Evolutionary conservation across 2,888 invertebrate genomes (phyloP), one percentile per base, ranked within the genome.

Genomic region (Leptinotarsa juncta): DNA sequence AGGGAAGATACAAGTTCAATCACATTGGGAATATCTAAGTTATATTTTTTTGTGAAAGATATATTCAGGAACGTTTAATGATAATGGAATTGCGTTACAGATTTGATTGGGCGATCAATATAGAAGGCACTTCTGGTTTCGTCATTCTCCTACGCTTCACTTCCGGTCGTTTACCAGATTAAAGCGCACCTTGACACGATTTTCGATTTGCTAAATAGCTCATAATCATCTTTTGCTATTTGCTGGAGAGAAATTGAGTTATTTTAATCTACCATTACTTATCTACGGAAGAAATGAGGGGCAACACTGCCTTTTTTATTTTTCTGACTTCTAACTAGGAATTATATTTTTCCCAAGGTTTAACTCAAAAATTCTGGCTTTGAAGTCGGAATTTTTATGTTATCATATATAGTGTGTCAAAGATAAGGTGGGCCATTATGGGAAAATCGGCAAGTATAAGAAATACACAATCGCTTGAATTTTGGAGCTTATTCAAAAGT

Each of bases 131-230:
- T 77, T 74, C 80, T 72, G 76, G 77, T 78, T 80, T 79, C 73
- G 76, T 77, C 79, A 77, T 81, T 77, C 80, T 78, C 78, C 79
- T 80, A 80, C 79, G 77, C 80, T 78, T 81, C 80, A 76, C 51
- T 80, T 78, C 79, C 78, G 79, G 79, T 75, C 77, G 77, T 78
- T 78, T 72, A 77, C 74, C 51, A 74, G 76, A 76, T 77, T 77
- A 77, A 70, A 76, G 72, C 71, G 75, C 76, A 77, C 78, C 78
- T 78, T 80, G 76, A 73, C 79, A 78, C 75, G 74, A 73, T 76
- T 77, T 70, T 73, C 68, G 67, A 57, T 73, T 75, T 72, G n/a
- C 57, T 32, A 57, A 69, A 23, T 23, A 26, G 14, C 12, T 10
- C n/a, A 23, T 57, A 14, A 57, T 10, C 42, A 23, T 57, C 14